These are phyloP conservation scores for Pocillopora damicornis DNA, from an alignment of 64 coral and sea anemone species.

Conservation along the genomic window DNA sequence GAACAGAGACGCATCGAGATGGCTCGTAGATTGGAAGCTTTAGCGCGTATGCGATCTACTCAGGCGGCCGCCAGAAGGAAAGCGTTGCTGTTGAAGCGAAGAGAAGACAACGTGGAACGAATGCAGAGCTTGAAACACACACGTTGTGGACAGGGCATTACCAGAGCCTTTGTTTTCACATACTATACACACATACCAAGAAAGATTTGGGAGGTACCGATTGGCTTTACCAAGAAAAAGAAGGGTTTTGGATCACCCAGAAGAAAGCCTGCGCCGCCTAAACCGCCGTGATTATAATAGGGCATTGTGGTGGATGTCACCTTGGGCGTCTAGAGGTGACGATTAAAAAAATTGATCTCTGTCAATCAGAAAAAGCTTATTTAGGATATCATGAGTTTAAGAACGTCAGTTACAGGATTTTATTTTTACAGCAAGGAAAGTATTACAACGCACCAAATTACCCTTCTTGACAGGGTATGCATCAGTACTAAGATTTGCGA, in stretches of 20 bases:
- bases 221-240: conserved; percentile 78
- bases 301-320: too few species aligned
- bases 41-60: conserved; percentile 69
- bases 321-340: too few species aligned
- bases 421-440: too few species aligned
- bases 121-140: conserved; percentile 58
- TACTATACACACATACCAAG: conserved; percentile 77
- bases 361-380: too few species aligned
- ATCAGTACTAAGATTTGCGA: too few species aligned
- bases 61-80: conserved; percentile 68
- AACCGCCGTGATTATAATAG: conserved; percentile 5
- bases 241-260: conserved; percentile 36
- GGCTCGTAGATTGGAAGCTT: conserved; percentile 67
- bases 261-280: conserved; percentile 44
- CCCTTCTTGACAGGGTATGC: too few species aligned
- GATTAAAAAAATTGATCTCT: too few species aligned
- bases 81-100: conserved; percentile 56
- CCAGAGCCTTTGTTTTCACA: conserved; percentile 61
- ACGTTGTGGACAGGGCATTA: conserved; percentile 68
- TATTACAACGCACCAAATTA: too few species aligned
- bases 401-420: too few species aligned
- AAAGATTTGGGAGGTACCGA: conserved; percentile 74
- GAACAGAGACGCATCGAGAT: conserved; percentile 84
- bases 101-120: conserved; percentile 76
- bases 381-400: too few species aligned